Conservation (phyloP, 2,797 vertebrate species). For the Eleutherodactylus coqui region DNA sequence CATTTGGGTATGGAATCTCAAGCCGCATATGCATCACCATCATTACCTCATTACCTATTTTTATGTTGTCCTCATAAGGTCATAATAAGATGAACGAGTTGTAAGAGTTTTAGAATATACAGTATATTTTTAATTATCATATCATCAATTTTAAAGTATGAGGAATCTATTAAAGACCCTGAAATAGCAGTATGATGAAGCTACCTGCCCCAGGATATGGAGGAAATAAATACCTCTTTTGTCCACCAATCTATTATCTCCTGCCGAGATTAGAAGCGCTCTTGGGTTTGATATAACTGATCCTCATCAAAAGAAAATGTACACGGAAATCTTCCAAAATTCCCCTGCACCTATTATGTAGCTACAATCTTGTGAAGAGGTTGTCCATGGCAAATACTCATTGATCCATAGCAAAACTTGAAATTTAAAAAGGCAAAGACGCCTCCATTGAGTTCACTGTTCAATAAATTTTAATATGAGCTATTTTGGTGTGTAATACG, state of each 20-base stretch:
- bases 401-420: neutral
- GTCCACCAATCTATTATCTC: neutral
- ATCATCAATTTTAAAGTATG: neutral
- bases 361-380: neutral
- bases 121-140: constrained; percentile 6
- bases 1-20: neutral
- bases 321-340: neutral
- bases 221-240: neutral
- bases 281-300: neutral
- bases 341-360: neutral
- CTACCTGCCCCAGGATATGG: neutral
- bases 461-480: too few relatives aligned
- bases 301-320: neutral
- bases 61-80: neutral
- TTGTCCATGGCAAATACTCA: neutral
- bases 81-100: constrained; percentile 1
- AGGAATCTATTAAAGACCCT: neutral
- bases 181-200: neutral
- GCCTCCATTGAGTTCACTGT: too few relatives aligned
- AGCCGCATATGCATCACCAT: neutral
- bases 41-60: neutral
- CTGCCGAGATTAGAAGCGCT: neutral
- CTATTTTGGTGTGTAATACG: too few relatives aligned
- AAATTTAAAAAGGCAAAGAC: too few relatives aligned
- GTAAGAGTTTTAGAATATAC: neutral